phyloP scores from a whole-genome alignment of 2,888 invertebrate genomes.

The Petrophora chlorosata region DNA sequence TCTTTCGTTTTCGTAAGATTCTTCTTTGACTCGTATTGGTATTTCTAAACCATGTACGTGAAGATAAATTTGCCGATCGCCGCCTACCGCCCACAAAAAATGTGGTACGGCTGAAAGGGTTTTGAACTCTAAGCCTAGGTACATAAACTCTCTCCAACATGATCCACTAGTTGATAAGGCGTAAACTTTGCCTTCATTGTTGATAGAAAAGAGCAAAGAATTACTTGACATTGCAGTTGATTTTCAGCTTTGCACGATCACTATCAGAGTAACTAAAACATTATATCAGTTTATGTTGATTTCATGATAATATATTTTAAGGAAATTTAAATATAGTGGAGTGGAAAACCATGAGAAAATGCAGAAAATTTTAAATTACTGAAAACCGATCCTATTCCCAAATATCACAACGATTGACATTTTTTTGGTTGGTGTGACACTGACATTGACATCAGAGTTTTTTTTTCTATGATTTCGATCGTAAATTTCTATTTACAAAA shows the following conservation, averaged over 20 bases:
- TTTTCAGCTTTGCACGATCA: neutral
- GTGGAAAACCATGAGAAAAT: no score
- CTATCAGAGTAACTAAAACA: neutral
- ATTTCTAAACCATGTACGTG: slow-evolving; percentile 95
- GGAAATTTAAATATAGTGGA: no score
- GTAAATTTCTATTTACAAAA: no score
- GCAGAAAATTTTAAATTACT: no score
- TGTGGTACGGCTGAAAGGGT: slow-evolving; percentile 93
- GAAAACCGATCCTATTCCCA: no score
- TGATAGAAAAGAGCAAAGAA: slow-evolving; percentile 91
- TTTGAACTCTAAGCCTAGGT: slow-evolving; percentile 94
- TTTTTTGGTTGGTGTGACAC: no score
- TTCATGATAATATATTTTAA: no score
- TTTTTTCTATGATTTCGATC: no score
- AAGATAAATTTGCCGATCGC: slow-evolving; percentile 96
- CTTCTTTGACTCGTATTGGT: slow-evolving; percentile 94
- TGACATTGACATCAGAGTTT: no score
- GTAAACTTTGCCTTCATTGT: slow-evolving; percentile 94
- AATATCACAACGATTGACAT: no score
- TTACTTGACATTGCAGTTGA: slow-evolving; percentile 81
- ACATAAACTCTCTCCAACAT: slow-evolving; percentile 94
- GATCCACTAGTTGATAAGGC: slow-evolving; percentile 91
- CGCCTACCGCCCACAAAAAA: slow-evolving; percentile 96
- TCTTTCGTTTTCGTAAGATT: slow-evolving; percentile 96
- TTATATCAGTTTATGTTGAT: neutral